phyloP scores from a whole-genome alignment of 1,140 invertebrate species.

The Hylaeus anthracinus region DNA sequence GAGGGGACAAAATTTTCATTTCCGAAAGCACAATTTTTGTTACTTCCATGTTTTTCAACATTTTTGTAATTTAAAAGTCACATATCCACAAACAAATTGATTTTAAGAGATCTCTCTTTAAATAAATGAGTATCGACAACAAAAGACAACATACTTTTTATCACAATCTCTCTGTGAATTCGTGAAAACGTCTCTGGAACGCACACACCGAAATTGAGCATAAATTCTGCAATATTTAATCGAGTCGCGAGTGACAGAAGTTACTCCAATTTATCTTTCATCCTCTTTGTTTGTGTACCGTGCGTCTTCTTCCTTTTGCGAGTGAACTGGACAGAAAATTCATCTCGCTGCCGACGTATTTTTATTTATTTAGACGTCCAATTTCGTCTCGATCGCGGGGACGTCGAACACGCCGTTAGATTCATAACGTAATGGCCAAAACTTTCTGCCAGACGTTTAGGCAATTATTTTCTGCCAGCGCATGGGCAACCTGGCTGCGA shows the following conservation, averaged over 20 bases:
- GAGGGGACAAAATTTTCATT: too few relatives aligned
- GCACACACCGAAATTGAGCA: neutral
- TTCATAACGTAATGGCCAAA: neutral
- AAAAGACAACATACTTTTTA: too few relatives aligned
- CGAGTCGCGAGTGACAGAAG: neutral
- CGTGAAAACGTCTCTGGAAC: neutral
- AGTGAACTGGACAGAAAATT: neutral
- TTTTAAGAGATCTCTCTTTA: too few relatives aligned
- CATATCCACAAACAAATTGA: too few relatives aligned
- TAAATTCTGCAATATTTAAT: neutral
- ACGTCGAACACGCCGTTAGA: neutral
- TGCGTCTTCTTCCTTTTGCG: neutral
- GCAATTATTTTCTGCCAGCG: neutral
- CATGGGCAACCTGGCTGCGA: neutral
- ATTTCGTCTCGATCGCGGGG: neutral
- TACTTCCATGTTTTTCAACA: too few relatives aligned
- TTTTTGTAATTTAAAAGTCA: too few relatives aligned
- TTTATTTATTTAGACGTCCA: slow-evolving; percentile 2
- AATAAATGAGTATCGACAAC: too few relatives aligned
- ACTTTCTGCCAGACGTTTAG: neutral
- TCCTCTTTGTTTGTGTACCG: neutral
- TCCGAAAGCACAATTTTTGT: too few relatives aligned
- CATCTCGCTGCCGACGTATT: neutral
- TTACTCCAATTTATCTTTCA: neutral
- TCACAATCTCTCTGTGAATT: neutral